phyloP scores from a whole-genome alignment of 2,797 vertebrate species.

The Taeniopygia guttata region DNA sequence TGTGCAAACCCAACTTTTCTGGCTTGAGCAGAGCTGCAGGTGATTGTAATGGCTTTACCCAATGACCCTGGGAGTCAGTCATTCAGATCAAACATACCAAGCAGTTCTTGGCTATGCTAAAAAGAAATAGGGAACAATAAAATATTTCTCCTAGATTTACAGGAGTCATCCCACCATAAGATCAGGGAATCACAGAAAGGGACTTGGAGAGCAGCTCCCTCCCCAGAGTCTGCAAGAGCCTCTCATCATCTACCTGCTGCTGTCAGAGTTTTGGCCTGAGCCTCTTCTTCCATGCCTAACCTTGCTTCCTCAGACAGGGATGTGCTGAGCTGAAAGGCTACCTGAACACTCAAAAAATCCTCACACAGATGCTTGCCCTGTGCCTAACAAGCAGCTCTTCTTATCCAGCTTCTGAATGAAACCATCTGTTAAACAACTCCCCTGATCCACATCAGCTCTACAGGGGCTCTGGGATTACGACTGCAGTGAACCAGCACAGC shows the following conservation, averaged over 20 bases:
- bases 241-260: background rate
- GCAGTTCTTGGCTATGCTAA: background rate
- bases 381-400: slow-evolving; percentile 2
- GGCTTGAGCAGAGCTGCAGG: background rate
- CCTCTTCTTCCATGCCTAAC: background rate
- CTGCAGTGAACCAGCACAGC: background rate
- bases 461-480: slow-evolving; percentile 1
- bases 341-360: background rate
- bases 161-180: background rate
- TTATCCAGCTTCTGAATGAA: slow-evolving; percentile 13
- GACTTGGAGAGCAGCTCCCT: background rate
- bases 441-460: slow-evolving; percentile 34
- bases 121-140: background rate
- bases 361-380: background rate
- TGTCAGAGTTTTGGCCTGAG: background rate
- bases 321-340: background rate
- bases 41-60: background rate
- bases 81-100: background rate
- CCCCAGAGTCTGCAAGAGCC: no score
- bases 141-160: background rate
- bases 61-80: background rate
- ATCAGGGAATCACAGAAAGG: background rate
- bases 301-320: background rate
- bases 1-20: background rate
- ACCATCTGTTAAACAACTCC: slow-evolving; percentile 50